Evolutionary conservation across 1,140 invertebrate genomes (phyloP).

Genomic region (Belonocnema kinseyi): DNA sequence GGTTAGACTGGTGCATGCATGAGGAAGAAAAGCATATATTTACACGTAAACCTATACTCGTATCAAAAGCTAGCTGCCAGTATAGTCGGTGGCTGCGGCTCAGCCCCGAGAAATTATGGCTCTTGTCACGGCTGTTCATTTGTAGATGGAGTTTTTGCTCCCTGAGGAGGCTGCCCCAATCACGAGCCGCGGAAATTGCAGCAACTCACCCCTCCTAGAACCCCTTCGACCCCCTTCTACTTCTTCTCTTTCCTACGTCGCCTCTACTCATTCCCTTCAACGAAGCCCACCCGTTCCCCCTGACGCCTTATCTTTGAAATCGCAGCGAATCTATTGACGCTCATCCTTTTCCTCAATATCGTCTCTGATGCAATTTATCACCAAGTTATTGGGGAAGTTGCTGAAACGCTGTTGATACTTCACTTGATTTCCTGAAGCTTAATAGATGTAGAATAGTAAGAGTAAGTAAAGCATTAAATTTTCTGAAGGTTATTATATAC

Average conservation of each 20-base stretch:
- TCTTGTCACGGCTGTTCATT: conserved; percentile 85
- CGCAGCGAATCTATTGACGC: conserved; percentile 55
- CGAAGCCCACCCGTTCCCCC: conserved; percentile 44
- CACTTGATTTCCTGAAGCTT: neutral
- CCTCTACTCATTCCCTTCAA: conserved; percentile 62
- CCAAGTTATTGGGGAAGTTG: conserved; percentile 16
- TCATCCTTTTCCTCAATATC: conserved; percentile 50
- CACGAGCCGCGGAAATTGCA: conserved; percentile 84
- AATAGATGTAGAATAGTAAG: neutral
- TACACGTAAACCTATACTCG: conserved; percentile 43
- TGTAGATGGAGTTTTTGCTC: conserved; percentile 84
- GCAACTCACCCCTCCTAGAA: conserved; percentile 60
- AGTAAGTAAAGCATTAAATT: neutral
- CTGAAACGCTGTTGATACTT: neutral
- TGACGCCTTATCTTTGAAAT: conserved; percentile 55
- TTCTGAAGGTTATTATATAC: neutral
- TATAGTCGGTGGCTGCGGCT: conserved; percentile 54
- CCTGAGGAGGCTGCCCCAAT: conserved; percentile 81
- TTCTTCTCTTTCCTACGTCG: conserved; percentile 61
- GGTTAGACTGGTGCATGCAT: conserved; percentile 29
- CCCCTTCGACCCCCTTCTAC: conserved; percentile 58
- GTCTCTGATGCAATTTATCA: conserved; percentile 23
- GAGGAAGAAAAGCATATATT: conserved; percentile 37
- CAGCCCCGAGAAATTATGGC: conserved; percentile 80
- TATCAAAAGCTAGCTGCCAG: conserved; percentile 48